These are phyloP conservation scores for Scomber colias DNA, from an alignment of 2,113 vertebrate species.

Conservation along the genomic window DNA sequence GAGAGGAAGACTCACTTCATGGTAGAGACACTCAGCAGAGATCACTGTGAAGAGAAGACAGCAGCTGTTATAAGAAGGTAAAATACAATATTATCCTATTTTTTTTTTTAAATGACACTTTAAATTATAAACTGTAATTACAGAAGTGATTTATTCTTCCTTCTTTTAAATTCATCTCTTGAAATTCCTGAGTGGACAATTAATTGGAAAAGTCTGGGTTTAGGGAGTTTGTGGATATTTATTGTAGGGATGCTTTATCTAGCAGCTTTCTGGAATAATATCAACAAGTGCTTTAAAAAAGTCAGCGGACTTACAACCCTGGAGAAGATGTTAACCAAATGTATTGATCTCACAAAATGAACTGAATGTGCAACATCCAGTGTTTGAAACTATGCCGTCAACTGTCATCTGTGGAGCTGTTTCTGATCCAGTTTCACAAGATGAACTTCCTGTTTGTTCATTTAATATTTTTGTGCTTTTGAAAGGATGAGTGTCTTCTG, in stretches of 20 bases:
- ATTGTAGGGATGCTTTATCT: no score
- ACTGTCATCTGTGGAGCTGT: neutral
- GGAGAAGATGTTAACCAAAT: no score
- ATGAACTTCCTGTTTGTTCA: neutral
- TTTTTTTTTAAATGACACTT: no score
- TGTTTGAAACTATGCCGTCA: neutral
- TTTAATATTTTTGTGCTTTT: neutral
- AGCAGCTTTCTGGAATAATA: no score
- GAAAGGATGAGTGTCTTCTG: neutral
- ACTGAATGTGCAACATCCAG: neutral
- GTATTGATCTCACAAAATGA: neutral
- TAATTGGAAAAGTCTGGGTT: no score
- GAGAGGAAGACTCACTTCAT: conserved; percentile 3
- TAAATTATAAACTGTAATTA: neutral
- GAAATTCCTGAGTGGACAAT: no score
- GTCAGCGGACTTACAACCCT: no score
- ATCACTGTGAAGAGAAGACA: conserved; percentile 1
- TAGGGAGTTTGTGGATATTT: no score
- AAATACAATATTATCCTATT: neutral
- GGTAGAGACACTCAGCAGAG: neutral
- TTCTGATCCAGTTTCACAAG: conserved; percentile 4
- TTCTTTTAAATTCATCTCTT: neutral
- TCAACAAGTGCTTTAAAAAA: no score
- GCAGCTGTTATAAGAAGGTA: conserved; percentile 16
- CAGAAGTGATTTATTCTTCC: neutral